These are phyloP conservation scores for Serilophus lunatus DNA, from an alignment of 2,113 vertebrate species.

Conservation along the genomic window DNA sequence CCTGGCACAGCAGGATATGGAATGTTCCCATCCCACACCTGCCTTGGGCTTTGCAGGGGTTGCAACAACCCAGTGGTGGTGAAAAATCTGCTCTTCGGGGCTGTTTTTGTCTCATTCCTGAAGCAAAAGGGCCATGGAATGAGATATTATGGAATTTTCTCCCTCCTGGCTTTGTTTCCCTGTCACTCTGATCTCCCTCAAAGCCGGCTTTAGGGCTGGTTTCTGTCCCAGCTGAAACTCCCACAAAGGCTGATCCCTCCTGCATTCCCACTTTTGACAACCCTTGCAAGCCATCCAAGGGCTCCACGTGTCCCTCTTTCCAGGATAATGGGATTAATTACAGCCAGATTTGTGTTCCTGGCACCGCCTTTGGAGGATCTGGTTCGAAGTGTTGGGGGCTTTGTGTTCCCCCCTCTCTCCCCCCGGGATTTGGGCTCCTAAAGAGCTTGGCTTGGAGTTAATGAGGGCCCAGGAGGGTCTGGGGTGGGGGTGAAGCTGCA, in stretches of 20 bases:
- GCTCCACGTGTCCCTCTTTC: not conserved
- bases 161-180: not conserved
- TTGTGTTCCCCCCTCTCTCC: not conserved
- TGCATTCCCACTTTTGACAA: not conserved
- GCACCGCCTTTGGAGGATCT: not conserved
- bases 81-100: fast-evolving
- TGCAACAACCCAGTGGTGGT: no score
- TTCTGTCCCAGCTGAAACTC: not conserved
- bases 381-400: fast-evolving
- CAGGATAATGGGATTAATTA: constrained; percentile 40
- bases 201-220: not conserved
- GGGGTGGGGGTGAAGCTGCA: no score
- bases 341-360: not conserved
- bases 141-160: not conserved
- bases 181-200: not conserved
- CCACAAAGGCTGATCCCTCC: not conserved
- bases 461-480: not conserved
- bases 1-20: not conserved
- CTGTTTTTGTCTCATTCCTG: not conserved
- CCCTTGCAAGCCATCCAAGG: not conserved
- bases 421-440: not conserved
- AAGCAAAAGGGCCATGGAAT: not conserved
- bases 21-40: not conserved
- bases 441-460: not conserved
- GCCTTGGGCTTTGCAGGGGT: not conserved